Base-by-base conservation (phyloP, 1,140 invertebrate genomes). In the Drosophila paulistorum region DNA sequence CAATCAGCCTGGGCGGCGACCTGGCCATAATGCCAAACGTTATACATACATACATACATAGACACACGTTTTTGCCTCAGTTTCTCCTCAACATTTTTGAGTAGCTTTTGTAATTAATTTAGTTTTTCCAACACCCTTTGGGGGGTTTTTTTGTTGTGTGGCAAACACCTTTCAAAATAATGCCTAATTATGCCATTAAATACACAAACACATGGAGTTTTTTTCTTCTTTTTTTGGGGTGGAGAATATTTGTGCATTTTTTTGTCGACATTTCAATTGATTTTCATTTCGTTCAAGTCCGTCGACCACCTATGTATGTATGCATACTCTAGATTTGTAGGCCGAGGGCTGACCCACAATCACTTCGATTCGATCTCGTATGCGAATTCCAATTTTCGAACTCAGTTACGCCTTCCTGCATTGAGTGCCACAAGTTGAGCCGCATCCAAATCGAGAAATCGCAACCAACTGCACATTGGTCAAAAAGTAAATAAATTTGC, bases 1-100 rank as follows among this genome's bases (percentile, higher is more conserved):
- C 60, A 37, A 62, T 62, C 60, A 62, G 60, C 57, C 57, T 59
- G 57, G 57, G 57, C 57, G 57, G 57, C 57, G 57, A 59, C 57
- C 57, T 59, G 55, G 55, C 30, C 55, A 35, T 58, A 35, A 35
- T 58, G 55, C 45, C 45, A 51, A 51, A 51, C 20, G 45, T 51
- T 51, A 51, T 14, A 14, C 42, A n/a, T 30, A 30, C 42, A n/a
- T 30, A 30, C 30, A 30, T 30, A 30, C 30, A 30, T 30, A 30
- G 30, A 30, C 30, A 30, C 6, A 30, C 20, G 30, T 30, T 30
- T 55, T 26, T 33, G 37, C 37, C 11, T 39, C 37, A 37, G 35
- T 58, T 58, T 58, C 55, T 35, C 30, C n/a, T 17, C 30, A 37
- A 17, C n/a, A 17, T 59, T 59, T 59, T 37, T 14, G 9, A 37